Base-by-base conservation (phyloP, 2,888 invertebrate species). In the Hyposoter dolosus region DNA sequence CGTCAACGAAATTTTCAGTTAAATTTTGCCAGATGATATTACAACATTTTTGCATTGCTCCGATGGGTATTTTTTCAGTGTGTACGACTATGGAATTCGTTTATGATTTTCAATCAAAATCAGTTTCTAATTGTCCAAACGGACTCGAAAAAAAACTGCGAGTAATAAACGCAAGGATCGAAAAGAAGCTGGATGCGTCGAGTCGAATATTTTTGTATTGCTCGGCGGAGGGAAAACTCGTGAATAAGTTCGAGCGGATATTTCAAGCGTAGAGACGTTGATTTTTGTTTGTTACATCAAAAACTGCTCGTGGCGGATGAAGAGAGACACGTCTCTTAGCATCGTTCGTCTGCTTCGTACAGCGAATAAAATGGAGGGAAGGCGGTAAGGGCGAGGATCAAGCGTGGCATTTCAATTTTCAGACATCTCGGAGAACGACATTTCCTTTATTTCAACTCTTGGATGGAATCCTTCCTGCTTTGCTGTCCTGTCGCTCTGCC, bases 391-490 rank as follows among this genome's bases (percentile, higher is more conserved):
- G 35, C 60, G 66, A 32, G 60, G 69, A 84, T 74, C 53, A 83
- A 79, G 47, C 71, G 65, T 65, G 69, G 40, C 63, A 63, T 78
- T 83, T 79, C 74, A 74, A 79, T 79, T 79, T 69, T 69, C 56
- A 69, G 63, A 69, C 75, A 32, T 68, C 77, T 28, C 43, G 32
- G 15, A 12, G 15, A 76, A 68, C 53, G 56, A 47, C 53, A 68
- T 80, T 76, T 74, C 43, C 47, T 28, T 77, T 81, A 72, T 79
- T 68, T 23, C 40, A 72, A 81, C 50, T 81, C 47, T 72, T 17
- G 35, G n/a, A 23, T 56, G 19, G 35, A 83, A 83, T 83, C 47
- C 74, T 56, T 76, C 69, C 23, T 68, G 56, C 28, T 45, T 28
- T 43, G 32, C 17, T 75, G 19, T 28, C 43, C 17, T 53, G 45